Conservation (phyloP, 30 jellyfish, hydroid and myxozoan genomes). For the Pseudorhiza aurosa region DNA sequence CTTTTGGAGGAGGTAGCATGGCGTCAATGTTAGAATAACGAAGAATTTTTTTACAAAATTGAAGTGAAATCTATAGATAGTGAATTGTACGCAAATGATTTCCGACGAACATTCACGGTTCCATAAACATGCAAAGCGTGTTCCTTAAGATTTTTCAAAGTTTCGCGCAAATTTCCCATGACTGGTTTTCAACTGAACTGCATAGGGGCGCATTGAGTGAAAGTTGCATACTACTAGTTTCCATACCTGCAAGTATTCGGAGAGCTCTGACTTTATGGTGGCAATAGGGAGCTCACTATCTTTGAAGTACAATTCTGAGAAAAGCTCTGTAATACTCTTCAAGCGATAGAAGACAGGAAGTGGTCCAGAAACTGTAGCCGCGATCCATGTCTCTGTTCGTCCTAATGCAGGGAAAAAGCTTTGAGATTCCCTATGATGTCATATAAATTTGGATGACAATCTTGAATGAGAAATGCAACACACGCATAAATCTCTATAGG, state of each 20-base stretch:
- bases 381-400: neutral
- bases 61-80: too few species aligned
- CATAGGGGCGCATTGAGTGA: too few species aligned
- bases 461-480: too few species aligned
- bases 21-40: too few species aligned
- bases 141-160: too few species aligned
- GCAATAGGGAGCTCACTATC: neutral
- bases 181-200: too few species aligned
- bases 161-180: neutral
- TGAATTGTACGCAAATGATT: too few species aligned
- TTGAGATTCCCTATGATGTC: neutral
- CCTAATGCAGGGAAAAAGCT: neutral
- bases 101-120: too few species aligned
- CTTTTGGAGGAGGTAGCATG: neutral
- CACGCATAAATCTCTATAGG: too few species aligned
- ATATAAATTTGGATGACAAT: too few species aligned
- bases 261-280: neutral
- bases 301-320: neutral
- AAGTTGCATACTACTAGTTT: too few species aligned
- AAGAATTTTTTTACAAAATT: too few species aligned
- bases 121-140: neutral
- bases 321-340: slow-evolving; percentile 2
- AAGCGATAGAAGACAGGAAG: slow-evolving; percentile 4
- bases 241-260: slow-evolving; percentile 13
- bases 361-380: neutral